phyloP scores from a whole-genome alignment of 2,113 vertebrate species.

The Trichomycterus rosablanca region DNA sequence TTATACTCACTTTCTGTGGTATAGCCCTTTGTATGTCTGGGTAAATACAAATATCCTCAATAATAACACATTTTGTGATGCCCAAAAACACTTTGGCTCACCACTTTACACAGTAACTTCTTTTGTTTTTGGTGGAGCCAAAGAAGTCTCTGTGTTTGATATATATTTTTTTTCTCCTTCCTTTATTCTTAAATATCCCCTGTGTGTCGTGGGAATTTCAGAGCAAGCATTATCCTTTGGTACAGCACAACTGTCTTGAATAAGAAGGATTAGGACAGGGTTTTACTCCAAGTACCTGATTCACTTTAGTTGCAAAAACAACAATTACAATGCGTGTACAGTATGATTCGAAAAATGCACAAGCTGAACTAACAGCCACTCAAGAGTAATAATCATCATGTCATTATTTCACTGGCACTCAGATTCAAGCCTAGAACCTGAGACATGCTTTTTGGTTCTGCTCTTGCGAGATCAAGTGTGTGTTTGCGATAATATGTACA shows the following conservation, averaged over 20 bases:
- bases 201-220: slow-evolving; percentile 63
- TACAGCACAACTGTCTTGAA: slow-evolving; percentile 54
- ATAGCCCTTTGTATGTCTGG: too few species aligned
- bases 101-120: too few species aligned
- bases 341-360: neutral
- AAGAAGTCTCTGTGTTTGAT: slow-evolving; percentile 55
- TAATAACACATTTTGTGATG: too few species aligned
- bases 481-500: slow-evolving; percentile 4
- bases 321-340: slow-evolving; percentile 37
- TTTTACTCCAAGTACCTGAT: slow-evolving; percentile 48
- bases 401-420: neutral
- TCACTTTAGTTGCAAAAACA: slow-evolving; percentile 44
- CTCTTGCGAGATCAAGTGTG: neutral
- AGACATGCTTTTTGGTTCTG: neutral
- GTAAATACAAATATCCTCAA: too few species aligned
- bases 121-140: neutral
- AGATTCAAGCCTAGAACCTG: neutral
- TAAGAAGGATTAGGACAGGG: slow-evolving; percentile 59
- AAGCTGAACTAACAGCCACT: slow-evolving; percentile 14
- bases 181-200: slow-evolving; percentile 30
- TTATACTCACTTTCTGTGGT: too few species aligned
- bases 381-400: neutral
- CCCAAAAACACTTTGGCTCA: too few species aligned
- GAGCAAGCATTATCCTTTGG: slow-evolving; percentile 50
- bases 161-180: slow-evolving; percentile 54